Percentiles rank a stretch among this genome's conserved stretches.
Evolutionary conservation across 2,888 invertebrate genomes (phyloP).

Genomic region (Mongoloraphidia duomilia): DNA sequence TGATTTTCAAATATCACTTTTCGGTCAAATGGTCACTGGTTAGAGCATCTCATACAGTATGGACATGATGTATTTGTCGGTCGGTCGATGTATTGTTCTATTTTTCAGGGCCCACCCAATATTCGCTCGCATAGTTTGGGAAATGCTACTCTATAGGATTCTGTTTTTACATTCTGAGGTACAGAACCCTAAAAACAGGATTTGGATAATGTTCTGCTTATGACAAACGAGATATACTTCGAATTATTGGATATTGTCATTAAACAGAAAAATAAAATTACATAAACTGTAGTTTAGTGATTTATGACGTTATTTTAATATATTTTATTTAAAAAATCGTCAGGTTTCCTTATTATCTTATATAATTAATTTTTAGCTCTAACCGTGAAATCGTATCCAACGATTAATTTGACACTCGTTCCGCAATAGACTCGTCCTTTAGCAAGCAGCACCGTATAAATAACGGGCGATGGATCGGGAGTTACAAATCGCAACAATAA

Average conservation of each 20-base stretch:
- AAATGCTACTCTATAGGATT: too few species aligned
- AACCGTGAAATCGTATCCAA: slow-evolving; percentile 62
- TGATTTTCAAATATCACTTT: neutral
- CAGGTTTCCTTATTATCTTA: neutral
- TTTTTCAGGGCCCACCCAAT: too few species aligned
- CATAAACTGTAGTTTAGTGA: neutral
- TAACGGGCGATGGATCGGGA: slow-evolving; percentile 42
- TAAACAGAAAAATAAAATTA: neutral
- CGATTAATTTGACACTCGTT: slow-evolving; percentile 54
- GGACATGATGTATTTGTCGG: neutral
- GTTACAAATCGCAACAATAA: slow-evolving; percentile 48
- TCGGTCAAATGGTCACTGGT: too few species aligned
- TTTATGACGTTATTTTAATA: neutral
- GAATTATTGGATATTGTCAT: too few species aligned
- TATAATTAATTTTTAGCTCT: slow-evolving; percentile 25
- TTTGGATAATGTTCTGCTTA: too few species aligned
- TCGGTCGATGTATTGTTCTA: neutral
- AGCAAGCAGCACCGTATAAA: slow-evolving; percentile 54
- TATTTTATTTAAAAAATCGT: neutral
- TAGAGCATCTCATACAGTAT: too few species aligned
- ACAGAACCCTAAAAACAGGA: too few species aligned
- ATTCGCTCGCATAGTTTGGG: too few species aligned
- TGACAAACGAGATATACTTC: too few species aligned
- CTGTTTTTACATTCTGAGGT: too few species aligned
- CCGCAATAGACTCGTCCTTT: slow-evolving; percentile 61